Evolutionary conservation across 2,888 invertebrate species (phyloP).

Genomic region (Lochmaea crataegi): DNA sequence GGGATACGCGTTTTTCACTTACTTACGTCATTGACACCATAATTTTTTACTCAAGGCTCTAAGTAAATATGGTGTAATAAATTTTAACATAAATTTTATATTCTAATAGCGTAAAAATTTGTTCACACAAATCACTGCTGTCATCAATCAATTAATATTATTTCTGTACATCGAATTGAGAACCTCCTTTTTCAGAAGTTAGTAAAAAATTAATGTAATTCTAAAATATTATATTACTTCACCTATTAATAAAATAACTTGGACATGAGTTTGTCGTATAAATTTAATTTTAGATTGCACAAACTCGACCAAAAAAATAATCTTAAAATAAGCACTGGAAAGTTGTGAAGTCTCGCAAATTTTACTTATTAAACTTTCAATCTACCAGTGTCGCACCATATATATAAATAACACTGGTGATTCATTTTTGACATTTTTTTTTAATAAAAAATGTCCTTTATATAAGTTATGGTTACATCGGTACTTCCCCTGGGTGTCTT

Average conservation of each 20-base stretch:
- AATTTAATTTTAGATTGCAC: slow-evolving; percentile 3
- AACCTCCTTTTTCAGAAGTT: too few species aligned
- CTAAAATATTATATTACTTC: background rate
- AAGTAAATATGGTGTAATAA: background rate
- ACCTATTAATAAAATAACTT: slow-evolving; percentile 6
- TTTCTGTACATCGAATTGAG: too few species aligned
- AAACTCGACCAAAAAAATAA: background rate
- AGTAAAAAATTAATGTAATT: too few species aligned
- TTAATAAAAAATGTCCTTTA: too few species aligned
- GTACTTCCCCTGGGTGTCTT: too few species aligned
- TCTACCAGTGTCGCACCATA: too few species aligned
- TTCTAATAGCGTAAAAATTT: too few species aligned
- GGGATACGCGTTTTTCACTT: background rate
- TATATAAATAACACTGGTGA: too few species aligned
- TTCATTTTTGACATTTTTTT: too few species aligned
- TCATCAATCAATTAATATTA: too few species aligned
- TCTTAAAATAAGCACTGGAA: slow-evolving; percentile 9
- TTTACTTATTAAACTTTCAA: background rate
- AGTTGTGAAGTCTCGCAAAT: background rate
- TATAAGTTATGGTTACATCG: too few species aligned
- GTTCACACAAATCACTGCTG: too few species aligned
- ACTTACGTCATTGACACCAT: background rate
- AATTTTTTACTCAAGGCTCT: background rate
- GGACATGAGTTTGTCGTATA: slow-evolving; percentile 1
- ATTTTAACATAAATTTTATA: background rate